Evolutionary conservation across 1,140 invertebrate genomes (phyloP), one percentile per base, ranked within the genome.

Genomic region (Oreohelix idahoensis): DNA sequence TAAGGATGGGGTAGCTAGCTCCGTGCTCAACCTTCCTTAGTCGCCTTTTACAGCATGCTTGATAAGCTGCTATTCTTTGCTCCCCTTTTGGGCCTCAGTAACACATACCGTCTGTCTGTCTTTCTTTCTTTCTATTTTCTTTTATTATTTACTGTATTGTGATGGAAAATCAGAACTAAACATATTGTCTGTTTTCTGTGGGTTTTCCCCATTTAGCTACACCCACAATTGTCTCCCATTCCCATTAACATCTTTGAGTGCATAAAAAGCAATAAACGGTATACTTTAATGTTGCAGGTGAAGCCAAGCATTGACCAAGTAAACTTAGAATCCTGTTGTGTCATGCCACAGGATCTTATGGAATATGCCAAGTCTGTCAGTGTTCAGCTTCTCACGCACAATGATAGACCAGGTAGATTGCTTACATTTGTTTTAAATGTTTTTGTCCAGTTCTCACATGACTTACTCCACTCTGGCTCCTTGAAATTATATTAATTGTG

Each of bases 281-380:
- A 58, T 11, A 58, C 23, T 42, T 73, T 73, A 1, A 36, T 17
- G 85, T 93, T 87, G 36, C 85, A 95, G 94, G 90, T 97, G 0
- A 97, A 97, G 88, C 98, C 98, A 29, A 95, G 94, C 85, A 97
- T 98, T 81, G 96, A 98, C 85, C 98, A 99, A 93, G 98, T 99
- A 84, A 99, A 98, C 93, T 94, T 99, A 74, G 96, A 97, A 0
- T 96, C 96, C 4, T 99, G 98, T 92, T 99, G 98, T 94, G 96
- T 98, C 5, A 98, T 99, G 83, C 97, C 98, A 23, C 95, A 96
- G 35, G 95, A 96, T 20, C 94, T 99, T 81, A 96, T 97, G 90
- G 94, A 95, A 78, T 99, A 97, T 93, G 97, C 97, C 79, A 96
- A 96, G 89, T 95, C 96, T 86, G 95, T 98, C 89, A 96, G 97